phyloP scores from a whole-genome alignment of 2,888 invertebrate species.

The Boloria euphrosyne region DNA sequence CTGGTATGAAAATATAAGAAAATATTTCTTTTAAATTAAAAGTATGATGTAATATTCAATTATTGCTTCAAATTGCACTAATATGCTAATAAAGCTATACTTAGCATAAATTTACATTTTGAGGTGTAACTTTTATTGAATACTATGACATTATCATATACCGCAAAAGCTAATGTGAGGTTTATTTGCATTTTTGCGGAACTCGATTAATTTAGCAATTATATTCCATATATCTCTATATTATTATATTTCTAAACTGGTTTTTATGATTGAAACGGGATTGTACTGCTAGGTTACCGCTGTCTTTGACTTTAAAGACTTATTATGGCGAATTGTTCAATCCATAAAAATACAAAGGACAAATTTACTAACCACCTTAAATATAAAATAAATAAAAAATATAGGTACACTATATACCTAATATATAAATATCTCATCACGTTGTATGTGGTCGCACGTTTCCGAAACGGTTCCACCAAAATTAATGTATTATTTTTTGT shows the following conservation, averaged over 20 bases:
- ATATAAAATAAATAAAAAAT: too few relatives aligned
- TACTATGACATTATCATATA: background rate
- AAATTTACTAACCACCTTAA: too few relatives aligned
- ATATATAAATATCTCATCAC: too few relatives aligned
- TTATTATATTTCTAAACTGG: constrained; percentile 3
- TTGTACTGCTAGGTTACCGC: background rate
- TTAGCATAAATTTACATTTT: background rate
- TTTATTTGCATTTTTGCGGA: constrained; percentile 6
- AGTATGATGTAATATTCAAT: too few relatives aligned
- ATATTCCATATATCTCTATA: background rate
- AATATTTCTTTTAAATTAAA: too few relatives aligned
- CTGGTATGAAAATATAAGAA: too few relatives aligned
- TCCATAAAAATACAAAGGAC: too few relatives aligned
- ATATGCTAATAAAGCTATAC: background rate
- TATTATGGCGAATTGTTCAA: background rate
- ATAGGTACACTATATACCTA: too few relatives aligned
- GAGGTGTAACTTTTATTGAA: background rate
- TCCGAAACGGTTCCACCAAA: too few relatives aligned
- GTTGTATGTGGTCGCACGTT: too few relatives aligned
- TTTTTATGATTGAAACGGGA: background rate
- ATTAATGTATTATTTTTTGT: too few relatives aligned
- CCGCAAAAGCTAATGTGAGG: background rate
- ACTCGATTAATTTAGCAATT: background rate
- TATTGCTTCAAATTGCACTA: too few relatives aligned
- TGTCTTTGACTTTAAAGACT: background rate